A percentile compares a stretch with the other conserved stretches of the same genome.
These are phyloP conservation scores for Prunella fulvescens DNA, from an alignment of 2,113 vertebrate species.

Conservation along the genomic window DNA sequence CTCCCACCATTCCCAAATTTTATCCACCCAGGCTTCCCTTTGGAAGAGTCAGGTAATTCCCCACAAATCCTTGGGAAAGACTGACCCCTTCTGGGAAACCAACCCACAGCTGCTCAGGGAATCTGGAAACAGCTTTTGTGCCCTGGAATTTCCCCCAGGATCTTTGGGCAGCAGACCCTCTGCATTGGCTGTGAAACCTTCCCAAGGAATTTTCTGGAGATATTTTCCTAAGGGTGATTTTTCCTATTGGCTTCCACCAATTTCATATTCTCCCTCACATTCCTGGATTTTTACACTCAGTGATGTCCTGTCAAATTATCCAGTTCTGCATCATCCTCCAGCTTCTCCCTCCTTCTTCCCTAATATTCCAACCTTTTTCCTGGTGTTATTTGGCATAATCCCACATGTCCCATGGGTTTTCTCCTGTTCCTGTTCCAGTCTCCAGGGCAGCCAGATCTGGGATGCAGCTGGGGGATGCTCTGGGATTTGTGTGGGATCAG, in stretches of 20 bases:
- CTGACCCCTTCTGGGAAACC: constrained; percentile 47
- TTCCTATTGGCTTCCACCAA: neutral
- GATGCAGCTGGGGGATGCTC: neutral
- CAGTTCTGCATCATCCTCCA: neutral
- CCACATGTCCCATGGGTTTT: neutral
- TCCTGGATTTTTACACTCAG: neutral
- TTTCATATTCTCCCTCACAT: neutral
- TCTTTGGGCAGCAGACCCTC: neutral
- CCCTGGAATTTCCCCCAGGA: neutral
- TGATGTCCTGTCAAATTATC: neutral
- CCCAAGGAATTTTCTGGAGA: neutral
- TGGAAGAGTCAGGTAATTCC: neutral
- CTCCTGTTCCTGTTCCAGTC: neutral
- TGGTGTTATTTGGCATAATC: neutral
- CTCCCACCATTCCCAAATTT: neutral
- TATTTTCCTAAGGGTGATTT: neutral
- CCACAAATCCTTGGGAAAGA: constrained; percentile 25
- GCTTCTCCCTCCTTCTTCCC: neutral
- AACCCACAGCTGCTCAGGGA: neutral
- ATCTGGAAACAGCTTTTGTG: neutral
- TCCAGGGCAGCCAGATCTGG: neutral
- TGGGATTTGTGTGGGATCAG: neutral
- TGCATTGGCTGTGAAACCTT: neutral
- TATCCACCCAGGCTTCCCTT: neutral
- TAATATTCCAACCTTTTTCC: neutral